Evolutionary conservation across 30 jellyfish, hydroid and myxozoan species (phyloP).

Genomic region (Pseudorhiza aurosa): DNA sequence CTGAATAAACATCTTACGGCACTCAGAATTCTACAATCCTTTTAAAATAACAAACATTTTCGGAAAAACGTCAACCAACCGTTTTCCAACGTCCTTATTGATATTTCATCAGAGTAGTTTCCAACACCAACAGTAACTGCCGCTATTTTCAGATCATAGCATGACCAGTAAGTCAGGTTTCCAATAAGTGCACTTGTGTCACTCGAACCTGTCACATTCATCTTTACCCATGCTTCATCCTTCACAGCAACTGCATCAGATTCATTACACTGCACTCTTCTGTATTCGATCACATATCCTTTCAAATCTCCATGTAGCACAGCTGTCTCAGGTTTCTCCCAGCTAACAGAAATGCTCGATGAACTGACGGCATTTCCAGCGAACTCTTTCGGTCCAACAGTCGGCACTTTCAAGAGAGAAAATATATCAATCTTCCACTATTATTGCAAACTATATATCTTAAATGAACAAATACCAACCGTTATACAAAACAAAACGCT

Average conservation of each 20-base stretch:
- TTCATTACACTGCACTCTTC: background rate
- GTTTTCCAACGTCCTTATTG: background rate
- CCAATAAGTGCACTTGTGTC: background rate
- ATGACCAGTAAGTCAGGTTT: background rate
- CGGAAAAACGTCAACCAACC: background rate
- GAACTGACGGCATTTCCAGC: background rate
- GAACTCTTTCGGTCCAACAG: constrained; percentile 12
- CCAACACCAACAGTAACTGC: constrained; percentile 22
- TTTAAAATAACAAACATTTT: too few relatives aligned
- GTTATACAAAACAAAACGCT: too few relatives aligned
- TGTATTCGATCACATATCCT: background rate
- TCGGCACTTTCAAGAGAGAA: too few relatives aligned
- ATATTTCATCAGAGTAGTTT: background rate
- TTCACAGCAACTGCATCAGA: too few relatives aligned
- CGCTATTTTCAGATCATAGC: constrained; percentile 24
- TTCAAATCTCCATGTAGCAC: constrained; percentile 5
- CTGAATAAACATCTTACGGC: too few relatives aligned
- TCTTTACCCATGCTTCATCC: too few relatives aligned
- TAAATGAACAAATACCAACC: too few relatives aligned
- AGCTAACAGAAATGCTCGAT: background rate
- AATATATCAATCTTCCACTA: too few relatives aligned
- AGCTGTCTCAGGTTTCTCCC: background rate
- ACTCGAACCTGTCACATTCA: background rate
- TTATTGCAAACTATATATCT: too few relatives aligned
- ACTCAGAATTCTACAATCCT: too few relatives aligned